A percentile compares a stretch with the other conserved stretches of the same genome.
Evolutionary conservation across 2,888 invertebrate genomes (phyloP).

Genomic region (Colletes collaris): DNA sequence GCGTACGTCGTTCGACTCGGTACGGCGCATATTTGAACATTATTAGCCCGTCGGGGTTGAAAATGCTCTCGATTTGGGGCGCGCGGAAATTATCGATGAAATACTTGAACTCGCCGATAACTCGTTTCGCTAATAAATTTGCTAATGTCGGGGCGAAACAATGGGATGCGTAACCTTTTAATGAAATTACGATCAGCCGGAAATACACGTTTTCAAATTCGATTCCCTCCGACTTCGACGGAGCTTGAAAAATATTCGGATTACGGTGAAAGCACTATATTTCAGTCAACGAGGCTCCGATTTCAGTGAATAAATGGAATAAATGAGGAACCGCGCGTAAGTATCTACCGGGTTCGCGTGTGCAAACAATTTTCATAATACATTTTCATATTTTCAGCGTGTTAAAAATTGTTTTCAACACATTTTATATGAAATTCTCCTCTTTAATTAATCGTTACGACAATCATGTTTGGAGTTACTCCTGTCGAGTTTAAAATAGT

Average conservation of each 20-base stretch:
- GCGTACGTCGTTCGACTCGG: not conserved
- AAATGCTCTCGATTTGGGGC: not conserved
- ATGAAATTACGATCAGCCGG: constrained; percentile 2
- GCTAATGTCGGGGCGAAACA: not conserved
- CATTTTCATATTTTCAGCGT: too few relatives aligned
- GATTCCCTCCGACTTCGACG: not conserved
- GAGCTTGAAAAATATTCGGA: not conserved
- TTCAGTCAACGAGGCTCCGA: too few relatives aligned
- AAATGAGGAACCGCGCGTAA: too few relatives aligned
- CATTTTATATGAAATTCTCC: too few relatives aligned
- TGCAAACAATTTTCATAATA: too few relatives aligned
- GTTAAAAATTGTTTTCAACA: too few relatives aligned
- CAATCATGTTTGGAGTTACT: too few relatives aligned
- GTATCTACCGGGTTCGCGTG: too few relatives aligned
- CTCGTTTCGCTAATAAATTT: not conserved
- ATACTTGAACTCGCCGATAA: not conserved
- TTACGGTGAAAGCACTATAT: too few relatives aligned
- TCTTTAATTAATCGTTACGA: too few relatives aligned
- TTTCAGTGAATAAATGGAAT: too few relatives aligned
- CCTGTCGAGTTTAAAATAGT: too few relatives aligned
- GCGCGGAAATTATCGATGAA: not conserved
- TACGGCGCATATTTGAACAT: not conserved
- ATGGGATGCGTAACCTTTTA: not conserved
- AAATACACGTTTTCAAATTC: not conserved
- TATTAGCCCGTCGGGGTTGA: not conserved